phyloP scores from a whole-genome alignment of 2,797 vertebrate genomes.

The Urosaurus nigricauda region DNA sequence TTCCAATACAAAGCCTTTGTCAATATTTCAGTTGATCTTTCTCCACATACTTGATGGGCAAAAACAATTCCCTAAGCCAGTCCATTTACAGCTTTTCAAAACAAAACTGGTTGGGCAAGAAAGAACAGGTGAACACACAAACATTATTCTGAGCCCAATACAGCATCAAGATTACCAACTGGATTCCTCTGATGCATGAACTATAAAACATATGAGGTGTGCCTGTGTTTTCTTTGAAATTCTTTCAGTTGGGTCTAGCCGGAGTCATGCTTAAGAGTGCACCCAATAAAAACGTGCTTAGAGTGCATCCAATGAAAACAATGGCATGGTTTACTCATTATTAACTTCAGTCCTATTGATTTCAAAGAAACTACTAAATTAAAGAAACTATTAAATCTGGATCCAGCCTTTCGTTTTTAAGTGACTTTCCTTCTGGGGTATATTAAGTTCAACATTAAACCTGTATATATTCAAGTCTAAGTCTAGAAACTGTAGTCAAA shows the following conservation, averaged over 20 bases:
- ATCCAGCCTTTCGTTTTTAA: not conserved
- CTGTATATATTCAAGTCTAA: no score
- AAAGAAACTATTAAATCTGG: not conserved
- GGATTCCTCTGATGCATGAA: not conserved
- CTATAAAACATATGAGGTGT: not conserved
- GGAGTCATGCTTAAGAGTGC: not conserved
- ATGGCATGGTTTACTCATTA: not conserved
- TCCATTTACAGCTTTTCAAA: not conserved
- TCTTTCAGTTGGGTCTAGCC: not conserved
- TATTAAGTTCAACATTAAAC: not conserved
- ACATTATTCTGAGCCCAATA: not conserved
- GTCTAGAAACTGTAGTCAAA: no score
- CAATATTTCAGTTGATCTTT: no score
- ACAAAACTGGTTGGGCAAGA: not conserved
- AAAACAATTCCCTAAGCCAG: not conserved
- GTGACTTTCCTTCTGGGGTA: not conserved
- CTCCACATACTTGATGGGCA: not conserved
- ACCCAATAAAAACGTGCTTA: not conserved
- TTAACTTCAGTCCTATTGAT: not conserved
- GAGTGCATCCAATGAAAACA: not conserved
- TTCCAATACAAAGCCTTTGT: no score
- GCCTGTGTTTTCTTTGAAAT: not conserved
- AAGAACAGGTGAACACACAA: not conserved
- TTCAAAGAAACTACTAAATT: not conserved
- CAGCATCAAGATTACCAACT: not conserved